Conservation (phyloP, 2,113 vertebrate species). For the Syngnathus floridae region DNA sequence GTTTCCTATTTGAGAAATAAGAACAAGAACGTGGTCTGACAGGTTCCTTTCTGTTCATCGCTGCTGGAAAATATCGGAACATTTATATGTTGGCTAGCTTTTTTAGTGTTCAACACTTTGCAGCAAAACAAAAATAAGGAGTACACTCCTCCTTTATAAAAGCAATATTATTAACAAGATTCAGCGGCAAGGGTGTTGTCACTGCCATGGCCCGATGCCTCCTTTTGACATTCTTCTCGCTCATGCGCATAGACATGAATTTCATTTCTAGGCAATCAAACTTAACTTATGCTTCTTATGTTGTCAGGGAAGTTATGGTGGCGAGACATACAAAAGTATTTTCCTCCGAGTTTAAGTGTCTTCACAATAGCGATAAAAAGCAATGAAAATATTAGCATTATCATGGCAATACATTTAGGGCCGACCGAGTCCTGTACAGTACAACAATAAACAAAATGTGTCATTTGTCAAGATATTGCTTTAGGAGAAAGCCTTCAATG, state of each 20-base stretch:
- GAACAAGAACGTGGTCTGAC: slow-evolving; percentile 65
- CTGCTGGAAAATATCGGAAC: slow-evolving; percentile 72
- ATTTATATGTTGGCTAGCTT: slow-evolving; percentile 78
- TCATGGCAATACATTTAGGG: slow-evolving; percentile 76
- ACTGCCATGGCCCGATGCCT: slow-evolving; percentile 55
- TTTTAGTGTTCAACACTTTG: slow-evolving; percentile 83
- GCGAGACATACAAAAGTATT: slow-evolving; percentile 52
- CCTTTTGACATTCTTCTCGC: slow-evolving; percentile 58
- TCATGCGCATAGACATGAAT: slow-evolving; percentile 62
- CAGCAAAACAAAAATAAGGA: slow-evolving; percentile 71
- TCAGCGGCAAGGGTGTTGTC: slow-evolving; percentile 61
- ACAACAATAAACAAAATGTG: slow-evolving; percentile 72
- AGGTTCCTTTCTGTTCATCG: slow-evolving; percentile 56
- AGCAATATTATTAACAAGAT: slow-evolving; percentile 74
- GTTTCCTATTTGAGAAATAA: slow-evolving; percentile 62
- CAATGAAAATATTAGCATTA: slow-evolving; percentile 69
- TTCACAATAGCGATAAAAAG: slow-evolving; percentile 73
- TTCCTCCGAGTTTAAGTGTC: slow-evolving; percentile 65
- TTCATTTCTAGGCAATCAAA: slow-evolving; percentile 64
- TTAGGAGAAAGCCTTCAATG: slow-evolving; percentile 74
- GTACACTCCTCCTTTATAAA: slow-evolving; percentile 61
- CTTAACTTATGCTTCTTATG: slow-evolving; percentile 50
- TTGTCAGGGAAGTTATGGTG: slow-evolving; percentile 51
- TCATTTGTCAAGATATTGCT: slow-evolving; percentile 77
- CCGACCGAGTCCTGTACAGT: slow-evolving; percentile 77